Evolutionary conservation across 2,888 invertebrate genomes (phyloP).

Genomic region (Euphydryas editha): DNA sequence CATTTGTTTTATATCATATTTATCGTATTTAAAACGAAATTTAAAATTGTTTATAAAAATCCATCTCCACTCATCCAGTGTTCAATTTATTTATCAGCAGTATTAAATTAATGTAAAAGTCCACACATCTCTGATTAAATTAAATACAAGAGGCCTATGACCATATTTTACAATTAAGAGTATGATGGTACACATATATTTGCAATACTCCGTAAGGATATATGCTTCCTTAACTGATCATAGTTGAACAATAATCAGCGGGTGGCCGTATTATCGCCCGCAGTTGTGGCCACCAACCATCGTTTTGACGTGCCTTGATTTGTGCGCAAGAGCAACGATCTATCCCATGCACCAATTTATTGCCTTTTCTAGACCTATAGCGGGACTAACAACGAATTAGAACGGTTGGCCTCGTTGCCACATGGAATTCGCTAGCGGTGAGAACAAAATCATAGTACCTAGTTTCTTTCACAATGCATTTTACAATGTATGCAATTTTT

Average conservation of each 20-base stretch:
- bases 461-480: background rate
- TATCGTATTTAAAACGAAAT: background rate
- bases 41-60: background rate
- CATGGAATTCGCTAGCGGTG: constrained; percentile 30
- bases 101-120: background rate
- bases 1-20: background rate
- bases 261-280: constrained; percentile 72
- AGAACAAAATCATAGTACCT: constrained; percentile 19
- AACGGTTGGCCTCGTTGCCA: constrained; percentile 62
- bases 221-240: constrained; percentile 36
- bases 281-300: constrained; percentile 65
- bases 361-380: constrained; percentile 62
- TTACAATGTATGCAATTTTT: background rate
- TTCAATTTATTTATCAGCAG: background rate
- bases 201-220: constrained; percentile 21
- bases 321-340: constrained; percentile 73
- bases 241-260: constrained; percentile 62
- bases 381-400: constrained; percentile 64
- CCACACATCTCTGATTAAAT: background rate
- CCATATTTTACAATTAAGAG: background rate
- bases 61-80: background rate
- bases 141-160: background rate
- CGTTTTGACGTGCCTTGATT: constrained; percentile 77
- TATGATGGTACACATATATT: constrained; percentile 7
- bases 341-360: constrained; percentile 72